Evolutionary conservation across 2,888 invertebrate species (phyloP), one percentile per base, ranked within the genome.

Genomic region (Amphimallon solstitiale): DNA sequence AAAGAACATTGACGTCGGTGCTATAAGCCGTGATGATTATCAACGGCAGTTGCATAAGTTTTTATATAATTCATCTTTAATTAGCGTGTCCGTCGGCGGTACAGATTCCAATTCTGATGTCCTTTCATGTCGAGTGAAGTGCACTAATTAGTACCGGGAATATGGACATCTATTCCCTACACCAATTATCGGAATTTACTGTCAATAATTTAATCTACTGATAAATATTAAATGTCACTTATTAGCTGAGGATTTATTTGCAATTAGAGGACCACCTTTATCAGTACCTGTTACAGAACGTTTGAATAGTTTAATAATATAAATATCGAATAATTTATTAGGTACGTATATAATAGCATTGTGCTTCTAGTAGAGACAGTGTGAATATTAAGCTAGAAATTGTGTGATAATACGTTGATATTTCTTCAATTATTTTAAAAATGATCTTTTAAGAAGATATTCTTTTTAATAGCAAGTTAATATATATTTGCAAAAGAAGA

Each of bases 1-100:
- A 29, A 9, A 29, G 9, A 5, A 29, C 9, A n/a, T n/a, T n/a
- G 5, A 9, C 7, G 7, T 7, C 7, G 7, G 29, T 5, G 5
- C 29, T 29, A 5, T 29, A 29, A 29, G 5, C 29, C 29, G 29
- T 29, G 43, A 45, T 29, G 63, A 63, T 54, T 35, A 56, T 46
- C 35, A 51, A 43, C 35, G 38, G 29, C 15, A 40, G 54, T 63
- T 63, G 63, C 63, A 51, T 60, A 60, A 63, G 56, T 51, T 49
- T 67, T 61, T 67, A 67, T 63, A 69, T 69, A 69, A 69, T 66
- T 67, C 66, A 67, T 65, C 56, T 67, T 48, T 69, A 70, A 70
- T 70, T 70, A 70, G 62, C 54, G 23, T 37, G 56, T 15, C 52
- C 23, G 37, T 17, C 21, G 52, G 5, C 52, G 37, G 34, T 40